Evolutionary conservation across 2,797 vertebrate species (phyloP).

Genomic region (Rhinella marina): DNA sequence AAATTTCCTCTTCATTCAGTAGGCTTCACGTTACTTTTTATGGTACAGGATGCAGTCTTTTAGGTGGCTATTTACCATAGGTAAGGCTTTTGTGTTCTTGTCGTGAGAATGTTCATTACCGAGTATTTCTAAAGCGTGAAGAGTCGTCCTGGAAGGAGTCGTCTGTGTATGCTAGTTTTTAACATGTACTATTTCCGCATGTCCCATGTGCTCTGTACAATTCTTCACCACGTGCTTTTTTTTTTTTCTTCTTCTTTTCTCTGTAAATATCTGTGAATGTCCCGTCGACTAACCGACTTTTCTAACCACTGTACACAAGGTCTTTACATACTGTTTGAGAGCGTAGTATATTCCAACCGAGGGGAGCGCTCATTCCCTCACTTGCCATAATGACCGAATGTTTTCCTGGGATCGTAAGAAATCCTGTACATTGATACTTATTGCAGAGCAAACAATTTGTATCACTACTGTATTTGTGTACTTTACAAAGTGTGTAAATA

Average conservation of each 20-base stretch:
- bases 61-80: constrained; percentile 56
- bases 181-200: constrained; percentile 66
- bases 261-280: constrained; percentile 71
- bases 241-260: constrained; percentile 44
- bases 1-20: constrained; percentile 30
- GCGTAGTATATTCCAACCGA: constrained; percentile 66
- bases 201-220: constrained; percentile 65
- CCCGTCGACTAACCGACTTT: constrained; percentile 68
- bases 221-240: constrained; percentile 64
- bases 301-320: constrained; percentile 68
- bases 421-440: constrained; percentile 73
- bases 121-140: constrained; percentile 55
- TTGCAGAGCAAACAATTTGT: constrained; percentile 80
- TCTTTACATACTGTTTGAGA: constrained; percentile 68
- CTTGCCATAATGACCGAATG: constrained; percentile 66
- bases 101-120: constrained; percentile 47
- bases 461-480: constrained; percentile 88
- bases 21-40: constrained; percentile 38
- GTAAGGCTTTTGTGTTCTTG: constrained; percentile 49
- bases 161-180: constrained; percentile 66
- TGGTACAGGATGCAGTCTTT: constrained; percentile 51
- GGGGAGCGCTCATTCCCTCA: constrained; percentile 63
- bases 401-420: constrained; percentile 68
- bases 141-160: constrained; percentile 59
- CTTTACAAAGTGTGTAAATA: constrained; percentile 92